phyloP scores from a whole-genome alignment of 2,797 vertebrate species.

The Lutjanus argentimaculatus region DNA sequence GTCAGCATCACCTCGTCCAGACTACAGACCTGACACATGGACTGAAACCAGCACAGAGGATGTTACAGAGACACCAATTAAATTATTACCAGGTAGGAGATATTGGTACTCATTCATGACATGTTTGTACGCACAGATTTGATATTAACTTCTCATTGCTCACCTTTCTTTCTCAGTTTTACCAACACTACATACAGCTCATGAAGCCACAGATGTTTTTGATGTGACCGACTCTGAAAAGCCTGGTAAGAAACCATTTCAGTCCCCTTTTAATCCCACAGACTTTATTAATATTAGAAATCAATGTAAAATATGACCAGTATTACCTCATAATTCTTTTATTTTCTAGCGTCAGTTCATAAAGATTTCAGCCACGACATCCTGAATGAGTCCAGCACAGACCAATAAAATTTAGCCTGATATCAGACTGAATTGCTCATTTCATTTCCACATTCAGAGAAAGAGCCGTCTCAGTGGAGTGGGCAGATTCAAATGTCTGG shows the following conservation, averaged over 20 bases:
- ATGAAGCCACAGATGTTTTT: not conserved
- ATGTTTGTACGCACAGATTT: not conserved
- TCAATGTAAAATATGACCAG: not conserved
- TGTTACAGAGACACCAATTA: not conserved
- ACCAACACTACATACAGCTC: slow-evolving; percentile 24
- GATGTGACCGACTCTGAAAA: slow-evolving; percentile 12
- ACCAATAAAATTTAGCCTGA: not conserved
- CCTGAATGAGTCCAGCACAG: slow-evolving; percentile 17
- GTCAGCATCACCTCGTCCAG: slow-evolving; percentile 32
- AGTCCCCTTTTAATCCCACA: not conserved
- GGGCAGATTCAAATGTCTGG: no score
- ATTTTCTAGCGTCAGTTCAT: slow-evolving; percentile 15
- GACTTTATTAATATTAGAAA: not conserved
- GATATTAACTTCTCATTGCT: not conserved
- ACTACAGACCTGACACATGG: slow-evolving; percentile 13
- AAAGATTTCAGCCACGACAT: not conserved
- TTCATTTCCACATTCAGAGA: no score
- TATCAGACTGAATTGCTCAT: no score
- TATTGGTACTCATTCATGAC: not conserved
- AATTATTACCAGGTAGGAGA: slow-evolving; percentile 35
- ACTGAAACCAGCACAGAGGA: slow-evolving; percentile 16
- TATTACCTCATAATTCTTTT: not conserved
- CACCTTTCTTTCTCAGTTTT: slow-evolving; percentile 22
- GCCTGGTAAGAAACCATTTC: slow-evolving; percentile 30
- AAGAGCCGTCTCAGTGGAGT: no score